phyloP scores from a whole-genome alignment of 2,113 vertebrate species.

The Larimichthys polyactis region DNA sequence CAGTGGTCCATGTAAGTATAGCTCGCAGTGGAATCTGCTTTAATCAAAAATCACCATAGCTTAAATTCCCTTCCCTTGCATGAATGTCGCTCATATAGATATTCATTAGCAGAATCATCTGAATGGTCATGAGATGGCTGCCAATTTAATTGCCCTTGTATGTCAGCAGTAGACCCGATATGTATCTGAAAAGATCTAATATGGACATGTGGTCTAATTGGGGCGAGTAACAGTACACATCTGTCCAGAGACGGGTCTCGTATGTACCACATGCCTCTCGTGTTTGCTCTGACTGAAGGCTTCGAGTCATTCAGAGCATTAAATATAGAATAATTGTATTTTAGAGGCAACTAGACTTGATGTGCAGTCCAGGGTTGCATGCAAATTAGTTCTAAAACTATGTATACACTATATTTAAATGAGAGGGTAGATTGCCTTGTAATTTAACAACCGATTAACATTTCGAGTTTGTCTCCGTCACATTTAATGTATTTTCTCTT shows the following conservation, averaged over 20 bases:
- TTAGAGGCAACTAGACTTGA: neutral
- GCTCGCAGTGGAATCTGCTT: conserved; percentile 10
- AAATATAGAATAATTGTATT: neutral
- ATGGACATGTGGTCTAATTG: conserved; percentile 20
- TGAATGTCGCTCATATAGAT: neutral
- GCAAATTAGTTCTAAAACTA: neutral
- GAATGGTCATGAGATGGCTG: conserved; percentile 31
- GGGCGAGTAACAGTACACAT: neutral
- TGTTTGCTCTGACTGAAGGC: too few relatives aligned
- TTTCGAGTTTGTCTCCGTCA: conserved; percentile 11
- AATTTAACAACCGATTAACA: conserved; percentile 9
- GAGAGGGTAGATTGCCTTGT: neutral
- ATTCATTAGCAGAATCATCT: conserved; percentile 59
- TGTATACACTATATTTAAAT: neutral
- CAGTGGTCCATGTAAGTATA: neutral
- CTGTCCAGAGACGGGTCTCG: too few relatives aligned
- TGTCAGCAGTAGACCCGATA: conserved; percentile 25
- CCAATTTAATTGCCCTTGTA: conserved; percentile 48
- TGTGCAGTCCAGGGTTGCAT: neutral
- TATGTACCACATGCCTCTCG: too few relatives aligned
- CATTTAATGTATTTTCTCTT: conserved; percentile 7
- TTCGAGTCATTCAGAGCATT: neutral
- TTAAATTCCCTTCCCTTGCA: conserved; percentile 13
- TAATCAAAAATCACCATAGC: conserved; percentile 4
- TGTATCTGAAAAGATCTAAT: conserved; percentile 20